Percentiles rank a stretch among this genome's conserved stretches.
Conservation (phyloP, 92 coral and sea anemone genomes). For the Zoanthus solanderi region DNA sequence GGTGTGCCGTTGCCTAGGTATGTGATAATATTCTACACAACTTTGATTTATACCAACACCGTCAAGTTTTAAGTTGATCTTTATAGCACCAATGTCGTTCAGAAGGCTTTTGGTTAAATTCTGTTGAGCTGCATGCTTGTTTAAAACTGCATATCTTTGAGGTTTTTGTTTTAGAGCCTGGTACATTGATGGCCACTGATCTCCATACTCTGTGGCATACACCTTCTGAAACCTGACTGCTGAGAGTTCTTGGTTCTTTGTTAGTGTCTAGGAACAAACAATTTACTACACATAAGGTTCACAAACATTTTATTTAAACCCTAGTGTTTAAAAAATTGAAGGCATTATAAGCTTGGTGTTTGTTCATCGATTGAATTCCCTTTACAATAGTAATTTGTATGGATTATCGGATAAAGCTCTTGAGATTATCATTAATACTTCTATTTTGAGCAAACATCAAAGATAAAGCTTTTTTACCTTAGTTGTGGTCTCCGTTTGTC, state of each 20-base stretch:
- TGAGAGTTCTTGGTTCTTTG: conserved; percentile 58
- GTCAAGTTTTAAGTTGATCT: not conserved
- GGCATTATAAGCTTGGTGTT: too few relatives aligned
- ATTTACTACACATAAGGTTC: not conserved
- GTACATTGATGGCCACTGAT: conserved; percentile 53
- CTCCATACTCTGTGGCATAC: conserved; percentile 52
- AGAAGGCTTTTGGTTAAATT: conserved; percentile 37
- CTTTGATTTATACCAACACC: not conserved
- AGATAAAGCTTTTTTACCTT: too few relatives aligned
- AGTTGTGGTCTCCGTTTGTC: too few relatives aligned
- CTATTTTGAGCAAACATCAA: too few relatives aligned
- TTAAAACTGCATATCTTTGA: conserved; percentile 72
- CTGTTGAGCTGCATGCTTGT: conserved; percentile 61
- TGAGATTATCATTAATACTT: too few relatives aligned
- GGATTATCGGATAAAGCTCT: too few relatives aligned
- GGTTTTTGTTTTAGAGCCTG: conserved; percentile 44
- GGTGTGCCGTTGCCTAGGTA: not conserved
- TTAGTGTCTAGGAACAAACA: not conserved
- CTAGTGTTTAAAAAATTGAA: too few relatives aligned
- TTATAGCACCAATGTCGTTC: conserved; percentile 14
- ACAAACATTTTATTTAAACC: too few relatives aligned
- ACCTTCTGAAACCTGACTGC: conserved; percentile 45
- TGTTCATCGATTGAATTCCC: too few relatives aligned
- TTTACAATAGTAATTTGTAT: too few relatives aligned
- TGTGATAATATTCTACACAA: not conserved